Evolutionary conservation across 2,797 vertebrate species (phyloP).

Genomic region (Siniperca obscura): DNA sequence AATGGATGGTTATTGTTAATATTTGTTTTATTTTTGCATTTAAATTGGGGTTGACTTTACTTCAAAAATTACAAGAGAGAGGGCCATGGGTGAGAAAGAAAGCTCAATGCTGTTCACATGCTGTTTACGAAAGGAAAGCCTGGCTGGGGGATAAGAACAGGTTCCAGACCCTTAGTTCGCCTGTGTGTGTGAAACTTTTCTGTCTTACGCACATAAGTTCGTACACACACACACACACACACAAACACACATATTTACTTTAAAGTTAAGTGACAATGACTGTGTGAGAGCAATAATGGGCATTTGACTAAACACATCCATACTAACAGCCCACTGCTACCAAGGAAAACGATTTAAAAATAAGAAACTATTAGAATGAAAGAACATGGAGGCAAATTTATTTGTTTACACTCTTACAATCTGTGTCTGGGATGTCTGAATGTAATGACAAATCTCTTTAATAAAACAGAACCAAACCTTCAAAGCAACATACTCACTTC

Average conservation of each 20-base stretch:
- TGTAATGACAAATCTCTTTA: constrained; percentile 64
- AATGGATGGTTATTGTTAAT: constrained; percentile 4
- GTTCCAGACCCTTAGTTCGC: constrained; percentile 52
- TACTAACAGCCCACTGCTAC: not conserved
- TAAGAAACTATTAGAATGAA: not conserved
- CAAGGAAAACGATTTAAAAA: not conserved
- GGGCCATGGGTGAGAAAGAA: constrained; percentile 67
- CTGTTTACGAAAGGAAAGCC: constrained; percentile 76
- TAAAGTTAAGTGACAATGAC: not conserved
- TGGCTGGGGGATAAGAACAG: constrained; percentile 67
- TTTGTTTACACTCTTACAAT: constrained; percentile 49
- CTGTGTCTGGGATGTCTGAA: constrained; percentile 39
- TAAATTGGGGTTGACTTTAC: constrained; percentile 6
- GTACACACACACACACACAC: not conserved
- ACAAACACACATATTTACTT: not conserved
- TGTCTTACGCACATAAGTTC: constrained; percentile 24
- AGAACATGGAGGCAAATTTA: constrained; percentile 37
- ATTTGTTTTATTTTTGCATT: constrained; percentile 1
- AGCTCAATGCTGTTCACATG: constrained; percentile 52
- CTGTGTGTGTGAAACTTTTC: constrained; percentile 31
- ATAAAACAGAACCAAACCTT: constrained; percentile 62
- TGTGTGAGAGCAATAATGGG: not conserved
- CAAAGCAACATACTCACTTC: constrained; percentile 46
- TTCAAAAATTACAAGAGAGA: constrained; percentile 24
- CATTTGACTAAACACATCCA: not conserved